A percentile compares a stretch with the other conserved stretches of the same genome.
These are phyloP conservation scores for Aptenodytes forsteri DNA, from an alignment of 2,113 vertebrate species.

Conservation along the genomic window DNA sequence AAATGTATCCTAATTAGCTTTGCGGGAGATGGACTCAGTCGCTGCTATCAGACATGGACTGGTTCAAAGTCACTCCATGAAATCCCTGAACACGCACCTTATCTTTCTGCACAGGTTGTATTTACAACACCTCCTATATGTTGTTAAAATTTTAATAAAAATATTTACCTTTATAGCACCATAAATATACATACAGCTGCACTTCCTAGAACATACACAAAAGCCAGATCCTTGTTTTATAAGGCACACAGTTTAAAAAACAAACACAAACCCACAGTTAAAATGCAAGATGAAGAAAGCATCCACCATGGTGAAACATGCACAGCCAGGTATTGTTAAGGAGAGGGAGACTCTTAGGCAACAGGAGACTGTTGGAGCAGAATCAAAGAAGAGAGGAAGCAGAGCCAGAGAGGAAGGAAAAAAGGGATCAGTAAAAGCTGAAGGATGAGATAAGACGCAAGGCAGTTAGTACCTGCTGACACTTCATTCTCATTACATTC, in stretches of 20 bases:
- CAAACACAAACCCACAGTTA: neutral
- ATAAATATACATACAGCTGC: neutral
- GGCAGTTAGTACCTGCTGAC: slow-evolving; percentile 10
- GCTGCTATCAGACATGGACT: neutral
- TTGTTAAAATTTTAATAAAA: neutral
- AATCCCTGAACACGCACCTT: neutral
- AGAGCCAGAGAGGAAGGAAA: neutral
- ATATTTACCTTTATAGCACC: neutral
- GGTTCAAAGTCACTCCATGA: neutral
- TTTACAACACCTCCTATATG: neutral
- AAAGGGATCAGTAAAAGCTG: neutral
- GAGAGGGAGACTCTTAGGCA: neutral
- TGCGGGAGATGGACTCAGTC: neutral
- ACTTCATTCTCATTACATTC: neutral
- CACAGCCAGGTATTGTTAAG: neutral
- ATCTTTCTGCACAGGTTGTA: neutral
- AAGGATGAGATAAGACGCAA: neutral
- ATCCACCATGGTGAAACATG: neutral
- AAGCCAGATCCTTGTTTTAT: neutral
- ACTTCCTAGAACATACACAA: neutral
- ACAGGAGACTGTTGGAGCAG: neutral
- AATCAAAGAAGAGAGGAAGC: neutral
- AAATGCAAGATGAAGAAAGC: neutral
- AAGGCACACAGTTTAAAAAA: neutral
- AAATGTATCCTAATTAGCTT: neutral